These are phyloP conservation scores for Ochotona curzoniae DNA, from an alignment of 2,113 vertebrate genomes.

Conservation along the genomic window DNA sequence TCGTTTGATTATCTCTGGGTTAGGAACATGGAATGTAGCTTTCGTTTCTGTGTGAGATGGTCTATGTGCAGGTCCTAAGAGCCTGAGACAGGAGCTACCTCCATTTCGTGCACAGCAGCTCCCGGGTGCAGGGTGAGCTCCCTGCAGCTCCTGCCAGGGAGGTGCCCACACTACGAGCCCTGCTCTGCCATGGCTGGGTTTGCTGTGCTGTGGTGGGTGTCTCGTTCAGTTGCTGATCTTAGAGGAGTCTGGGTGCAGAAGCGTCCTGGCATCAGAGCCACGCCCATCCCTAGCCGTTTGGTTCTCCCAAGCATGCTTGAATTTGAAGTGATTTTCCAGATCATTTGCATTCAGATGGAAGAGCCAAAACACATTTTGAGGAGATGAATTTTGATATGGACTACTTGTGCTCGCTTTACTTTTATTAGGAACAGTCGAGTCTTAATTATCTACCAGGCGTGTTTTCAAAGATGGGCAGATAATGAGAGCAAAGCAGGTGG, in stretches of 20 bases:
- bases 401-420: neutral
- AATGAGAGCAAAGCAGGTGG: neutral
- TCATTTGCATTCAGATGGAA: neutral
- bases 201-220: neutral
- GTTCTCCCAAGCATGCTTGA: neutral
- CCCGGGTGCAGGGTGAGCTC: too few relatives aligned
- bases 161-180: neutral
- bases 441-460: neutral
- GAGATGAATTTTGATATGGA: neutral
- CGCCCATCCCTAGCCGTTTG: neutral
- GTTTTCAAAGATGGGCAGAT: neutral
- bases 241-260: neutral
- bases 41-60: neutral
- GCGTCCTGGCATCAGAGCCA: neutral
- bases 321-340: slow-evolving; percentile 16
- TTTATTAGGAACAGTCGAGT: neutral
- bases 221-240: neutral
- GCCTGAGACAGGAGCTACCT: slow-evolving; percentile 19
- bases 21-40: neutral
- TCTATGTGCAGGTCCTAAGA: neutral
- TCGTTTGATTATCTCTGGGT: neutral
- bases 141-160: too few relatives aligned
- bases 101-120: too few relatives aligned
- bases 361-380: slow-evolving; percentile 25
- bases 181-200: slow-evolving; percentile 34